phyloP scores from a whole-genome alignment of 2,113 vertebrate genomes.

The Tetrao urogallus region DNA sequence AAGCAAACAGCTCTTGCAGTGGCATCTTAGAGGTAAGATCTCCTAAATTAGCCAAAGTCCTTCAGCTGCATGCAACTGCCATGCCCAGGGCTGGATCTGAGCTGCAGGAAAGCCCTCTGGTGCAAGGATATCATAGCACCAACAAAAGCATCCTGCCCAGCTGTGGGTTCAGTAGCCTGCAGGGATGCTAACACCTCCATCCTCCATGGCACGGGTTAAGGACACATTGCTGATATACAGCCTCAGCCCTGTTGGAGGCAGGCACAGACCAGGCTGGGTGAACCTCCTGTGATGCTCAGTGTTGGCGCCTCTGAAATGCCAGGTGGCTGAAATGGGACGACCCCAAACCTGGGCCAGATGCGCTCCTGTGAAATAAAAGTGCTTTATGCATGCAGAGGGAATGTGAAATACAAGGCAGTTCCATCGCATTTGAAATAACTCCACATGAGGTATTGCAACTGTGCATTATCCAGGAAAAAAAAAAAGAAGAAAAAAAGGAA shows the following conservation, averaged over 20 bases:
- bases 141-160: slow-evolving; percentile 11
- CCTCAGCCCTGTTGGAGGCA: background rate
- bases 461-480: background rate
- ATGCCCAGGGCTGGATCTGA: background rate
- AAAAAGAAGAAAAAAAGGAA: background rate
- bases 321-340: background rate
- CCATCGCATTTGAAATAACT: background rate
- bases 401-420: background rate
- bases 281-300: background rate
- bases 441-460: background rate
- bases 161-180: background rate
- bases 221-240: background rate
- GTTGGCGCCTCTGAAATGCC: background rate
- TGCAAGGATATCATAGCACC: background rate
- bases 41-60: background rate
- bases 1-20: background rate
- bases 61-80: accelerated
- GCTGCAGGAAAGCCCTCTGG: background rate
- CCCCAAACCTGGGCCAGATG: background rate
- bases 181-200: background rate
- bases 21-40: background rate
- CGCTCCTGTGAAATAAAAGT: background rate
- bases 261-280: background rate
- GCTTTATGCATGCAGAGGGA: background rate
- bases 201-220: background rate